phyloP scores from a whole-genome alignment of 2,113 vertebrate genomes.

The Albula goreensis region DNA sequence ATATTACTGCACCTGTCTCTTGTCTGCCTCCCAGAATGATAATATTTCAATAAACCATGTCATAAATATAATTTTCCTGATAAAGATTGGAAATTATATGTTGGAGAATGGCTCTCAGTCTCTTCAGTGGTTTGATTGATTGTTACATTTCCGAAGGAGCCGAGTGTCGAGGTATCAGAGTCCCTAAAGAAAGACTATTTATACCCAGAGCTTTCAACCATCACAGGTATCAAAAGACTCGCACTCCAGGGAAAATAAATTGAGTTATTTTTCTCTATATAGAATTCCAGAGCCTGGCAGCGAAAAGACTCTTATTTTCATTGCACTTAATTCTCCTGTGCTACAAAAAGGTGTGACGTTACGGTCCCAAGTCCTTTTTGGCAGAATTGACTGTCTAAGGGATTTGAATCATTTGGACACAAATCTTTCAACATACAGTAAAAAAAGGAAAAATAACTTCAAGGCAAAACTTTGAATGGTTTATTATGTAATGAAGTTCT shows the following conservation, averaged over 20 bases:
- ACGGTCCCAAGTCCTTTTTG: neutral
- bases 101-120: neutral
- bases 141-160: slow-evolving; percentile 1
- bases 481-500: too few species aligned
- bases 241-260: neutral
- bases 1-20: neutral
- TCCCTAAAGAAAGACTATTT: neutral
- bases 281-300: neutral
- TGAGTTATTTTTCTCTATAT: slow-evolving; percentile 7
- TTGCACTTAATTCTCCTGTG: neutral
- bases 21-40: neutral
- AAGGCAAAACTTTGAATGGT: too few species aligned
- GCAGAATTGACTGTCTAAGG: neutral
- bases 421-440: neutral
- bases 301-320: neutral
- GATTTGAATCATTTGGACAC: neutral
- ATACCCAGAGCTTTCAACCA: neutral
- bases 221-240: neutral
- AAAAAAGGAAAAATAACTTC: too few species aligned
- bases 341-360: neutral
- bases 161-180: neutral
- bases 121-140: neutral
- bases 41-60: neutral
- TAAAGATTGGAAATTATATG: neutral
- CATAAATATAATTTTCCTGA: neutral